Base-by-base conservation (phyloP, 53 echinoderm and acorn worm genomes). In the Astropecten irregularis region DNA sequence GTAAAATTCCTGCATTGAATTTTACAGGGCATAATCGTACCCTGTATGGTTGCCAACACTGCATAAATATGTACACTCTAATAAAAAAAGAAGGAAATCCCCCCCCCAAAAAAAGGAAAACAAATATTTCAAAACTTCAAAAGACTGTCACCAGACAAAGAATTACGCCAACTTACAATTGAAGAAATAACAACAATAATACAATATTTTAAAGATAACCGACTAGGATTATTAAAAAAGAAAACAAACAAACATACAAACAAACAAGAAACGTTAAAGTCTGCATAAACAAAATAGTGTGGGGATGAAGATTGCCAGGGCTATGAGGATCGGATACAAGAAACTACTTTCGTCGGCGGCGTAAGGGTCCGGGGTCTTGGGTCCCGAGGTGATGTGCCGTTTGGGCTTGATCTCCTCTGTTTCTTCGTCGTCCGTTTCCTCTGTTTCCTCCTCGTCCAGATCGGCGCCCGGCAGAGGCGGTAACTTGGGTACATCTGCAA, bases 201-300 rank as follows among this genome's bases (percentile, higher is more conserved):
- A n/a, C n/a, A n/a, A n/a, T n/a, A n/a, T n/a, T n/a, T n/a, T n/a
- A n/a, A n/a, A n/a, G n/a, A n/a, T n/a, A n/a, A n/a, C n/a, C n/a
- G n/a, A n/a, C n/a, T n/a, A n/a, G n/a, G n/a, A n/a, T n/a, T n/a
- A n/a, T n/a, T n/a, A n/a, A n/a, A n/a, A n/a, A n/a, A n/a, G n/a
- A n/a, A n/a, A n/a, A n/a, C n/a, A n/a, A n/a, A n/a, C n/a, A n/a
- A n/a, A n/a, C n/a, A n/a, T n/a, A n/a, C n/a, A 64, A 2, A 64
- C 15, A 29, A 37, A 36, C 7, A 19, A 37, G 42, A 42, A 8
- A 42, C 40, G 86, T 92, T 90, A 96, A 82, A 96, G 89, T 79
- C 92, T 91, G 69, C 97, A 96, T 25, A 96, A 73, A 83, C 97
- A 96, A 84, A 96, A 96, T 44, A 96, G 60, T 54, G 97, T 94